phyloP scores from a whole-genome alignment of 2,113 vertebrate species.

The Melanerpes aurifrons region DNA sequence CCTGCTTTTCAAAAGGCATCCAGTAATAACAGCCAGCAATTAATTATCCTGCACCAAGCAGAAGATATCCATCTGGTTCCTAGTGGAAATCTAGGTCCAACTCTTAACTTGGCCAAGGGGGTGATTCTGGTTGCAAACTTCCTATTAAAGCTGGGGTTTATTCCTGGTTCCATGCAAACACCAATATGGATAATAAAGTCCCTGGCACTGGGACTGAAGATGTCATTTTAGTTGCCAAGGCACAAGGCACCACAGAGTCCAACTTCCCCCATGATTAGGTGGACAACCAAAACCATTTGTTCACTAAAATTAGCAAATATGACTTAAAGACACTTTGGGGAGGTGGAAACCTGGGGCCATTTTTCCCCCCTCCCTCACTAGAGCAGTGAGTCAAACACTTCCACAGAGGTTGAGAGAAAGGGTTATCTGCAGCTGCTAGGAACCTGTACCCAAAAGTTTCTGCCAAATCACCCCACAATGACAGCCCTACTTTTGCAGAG shows the following conservation, averaged over 20 bases:
- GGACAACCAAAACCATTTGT: neutral
- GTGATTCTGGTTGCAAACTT: neutral
- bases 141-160: fast-evolving
- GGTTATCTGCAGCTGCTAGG: neutral
- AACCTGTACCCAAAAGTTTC: neutral
- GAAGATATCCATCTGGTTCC: neutral
- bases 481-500: neutral
- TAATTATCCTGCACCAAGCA: neutral
- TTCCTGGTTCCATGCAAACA: neutral
- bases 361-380: neutral
- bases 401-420: neutral
- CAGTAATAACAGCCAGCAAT: neutral
- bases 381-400: neutral
- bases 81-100: neutral
- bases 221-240: neutral
- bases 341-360: neutral
- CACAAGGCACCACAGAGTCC: neutral
- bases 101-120: neutral
- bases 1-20: neutral
- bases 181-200: fast-evolving
- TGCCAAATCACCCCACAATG: neutral
- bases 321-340: neutral
- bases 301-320: neutral
- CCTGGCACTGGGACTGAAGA: neutral
- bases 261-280: neutral